Evolutionary conservation across 2,797 vertebrate species (phyloP), one percentile per base, ranked within the genome.

Genomic region (Rhinoraja longicauda): DNA sequence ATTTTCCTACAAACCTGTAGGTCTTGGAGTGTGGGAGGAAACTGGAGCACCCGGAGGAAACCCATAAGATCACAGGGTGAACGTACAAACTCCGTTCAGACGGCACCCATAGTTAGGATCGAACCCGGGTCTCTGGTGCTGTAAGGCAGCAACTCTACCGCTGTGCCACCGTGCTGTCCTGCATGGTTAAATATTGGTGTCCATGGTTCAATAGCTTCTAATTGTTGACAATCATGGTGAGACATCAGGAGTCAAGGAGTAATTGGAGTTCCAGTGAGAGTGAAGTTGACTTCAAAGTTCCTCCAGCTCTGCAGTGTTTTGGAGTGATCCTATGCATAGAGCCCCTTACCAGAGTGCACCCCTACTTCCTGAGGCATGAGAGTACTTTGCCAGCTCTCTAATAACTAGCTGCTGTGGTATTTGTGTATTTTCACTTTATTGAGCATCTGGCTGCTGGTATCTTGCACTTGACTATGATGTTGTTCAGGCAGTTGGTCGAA

Each of bases 371-470:
- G 81, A 45, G 19, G 29, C 9, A 8, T 2, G 9, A 57, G 39
- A 82, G 53, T 53, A 2, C 45, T 3, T 82, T 53, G 9, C 7
- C 39, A 81, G 53, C 79, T 57, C 29, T 8, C 3, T 84, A n/a
- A 86, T 62, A 86, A 32, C 5, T 15, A 26, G 24, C 39, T 86
- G 53, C 53, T 62, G 4, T 59, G 1, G 81, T 4, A 29, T 86
- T 62, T 86, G 13, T 86, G 45, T 62, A 86, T 59, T 6, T 67
- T 86, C 29, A 86, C 57, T 86, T 86, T 86, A 86, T 86, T 86
- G n/a, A 62, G 82, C 12, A n/a, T 86, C 26, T 62, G 82, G 82
- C 57, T 62, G 29, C 82, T 86, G 57, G 57, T 57, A 12, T 59
- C 26, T 15, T 84, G 82, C 45, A 26, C 45, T 67, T 59, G 57